phyloP scores from a whole-genome alignment of 2,113 vertebrate species.

The Sitta europaea region DNA sequence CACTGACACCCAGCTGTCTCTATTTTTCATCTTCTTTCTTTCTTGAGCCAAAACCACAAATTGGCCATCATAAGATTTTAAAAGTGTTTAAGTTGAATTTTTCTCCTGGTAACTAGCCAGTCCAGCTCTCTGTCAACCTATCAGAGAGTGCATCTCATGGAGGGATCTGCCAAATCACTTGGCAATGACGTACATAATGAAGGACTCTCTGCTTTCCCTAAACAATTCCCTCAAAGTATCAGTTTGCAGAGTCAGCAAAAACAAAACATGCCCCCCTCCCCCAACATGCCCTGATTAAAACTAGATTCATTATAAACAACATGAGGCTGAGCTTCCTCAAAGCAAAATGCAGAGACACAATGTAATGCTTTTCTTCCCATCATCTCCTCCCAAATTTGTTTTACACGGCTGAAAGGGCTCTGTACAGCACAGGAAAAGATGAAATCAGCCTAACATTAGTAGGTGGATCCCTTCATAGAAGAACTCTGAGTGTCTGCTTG shows the following conservation, averaged over 20 bases:
- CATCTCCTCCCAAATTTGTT: neutral
- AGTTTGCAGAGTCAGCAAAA: slow-evolving; percentile 38
- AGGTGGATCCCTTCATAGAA: neutral
- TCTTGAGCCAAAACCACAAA: slow-evolving; percentile 38
- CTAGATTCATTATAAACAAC: neutral
- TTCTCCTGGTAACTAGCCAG: slow-evolving; percentile 40
- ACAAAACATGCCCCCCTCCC: accelerated
- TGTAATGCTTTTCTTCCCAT: neutral
- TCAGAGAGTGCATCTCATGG: neutral
- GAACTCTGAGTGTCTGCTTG: neutral
- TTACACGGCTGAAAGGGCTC: neutral
- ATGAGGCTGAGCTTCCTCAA: neutral
- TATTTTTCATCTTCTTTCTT: neutral
- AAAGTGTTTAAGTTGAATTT: slow-evolving; percentile 16
- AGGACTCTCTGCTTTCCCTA: neutral
- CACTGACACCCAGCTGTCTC: neutral
- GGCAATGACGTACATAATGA: neutral
- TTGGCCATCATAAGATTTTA: neutral
- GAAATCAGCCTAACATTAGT: neutral
- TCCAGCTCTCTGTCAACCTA: neutral
- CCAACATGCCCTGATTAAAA: neutral
- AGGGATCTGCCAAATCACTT: slow-evolving; percentile 44
- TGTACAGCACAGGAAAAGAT: neutral
- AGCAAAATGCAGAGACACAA: neutral
- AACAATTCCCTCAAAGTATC: slow-evolving; percentile 13